phyloP scores from a whole-genome alignment of 2,113 vertebrate genomes.

The Leucopsar rothschildi region DNA sequence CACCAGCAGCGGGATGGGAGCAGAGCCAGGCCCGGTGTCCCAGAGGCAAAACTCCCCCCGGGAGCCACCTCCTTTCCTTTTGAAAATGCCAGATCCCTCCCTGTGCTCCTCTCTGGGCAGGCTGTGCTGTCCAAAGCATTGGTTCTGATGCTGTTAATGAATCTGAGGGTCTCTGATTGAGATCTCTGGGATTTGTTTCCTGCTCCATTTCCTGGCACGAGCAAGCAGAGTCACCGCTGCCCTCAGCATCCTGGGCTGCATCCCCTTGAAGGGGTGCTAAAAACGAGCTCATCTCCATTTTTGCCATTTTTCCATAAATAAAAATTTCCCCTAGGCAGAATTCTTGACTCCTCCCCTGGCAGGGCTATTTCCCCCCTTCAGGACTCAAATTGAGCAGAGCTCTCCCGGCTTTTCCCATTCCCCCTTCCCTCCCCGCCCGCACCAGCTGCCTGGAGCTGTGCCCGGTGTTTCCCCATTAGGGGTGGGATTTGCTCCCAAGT shows the following conservation, averaged over 20 bases:
- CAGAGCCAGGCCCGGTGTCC: background rate
- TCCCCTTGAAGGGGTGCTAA: fast-evolving
- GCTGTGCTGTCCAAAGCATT: fast-evolving
- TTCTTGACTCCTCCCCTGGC: fast-evolving
- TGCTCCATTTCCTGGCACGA: background rate
- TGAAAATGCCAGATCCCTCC: background rate
- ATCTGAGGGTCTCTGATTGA: background rate
- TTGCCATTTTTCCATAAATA: background rate
- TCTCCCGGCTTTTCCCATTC: background rate
- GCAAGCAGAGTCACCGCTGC: fast-evolving
- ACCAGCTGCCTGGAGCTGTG: background rate
- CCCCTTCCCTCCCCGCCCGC: background rate
- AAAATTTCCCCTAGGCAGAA: background rate
- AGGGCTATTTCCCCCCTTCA: background rate
- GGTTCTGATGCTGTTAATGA: background rate
- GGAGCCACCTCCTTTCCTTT: background rate
- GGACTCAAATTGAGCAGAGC: background rate
- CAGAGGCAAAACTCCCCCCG: background rate
- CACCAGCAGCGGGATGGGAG: fast-evolving
- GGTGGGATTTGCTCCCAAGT: fast-evolving
- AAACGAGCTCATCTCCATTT: background rate
- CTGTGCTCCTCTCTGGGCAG: background rate
- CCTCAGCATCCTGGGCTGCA: background rate
- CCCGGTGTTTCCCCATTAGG: fast-evolving
- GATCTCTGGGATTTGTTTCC: background rate